Evolutionary conservation across 2,797 vertebrate species (phyloP), one percentile per base, ranked within the genome.

Genomic region (Periparus ater): DNA sequence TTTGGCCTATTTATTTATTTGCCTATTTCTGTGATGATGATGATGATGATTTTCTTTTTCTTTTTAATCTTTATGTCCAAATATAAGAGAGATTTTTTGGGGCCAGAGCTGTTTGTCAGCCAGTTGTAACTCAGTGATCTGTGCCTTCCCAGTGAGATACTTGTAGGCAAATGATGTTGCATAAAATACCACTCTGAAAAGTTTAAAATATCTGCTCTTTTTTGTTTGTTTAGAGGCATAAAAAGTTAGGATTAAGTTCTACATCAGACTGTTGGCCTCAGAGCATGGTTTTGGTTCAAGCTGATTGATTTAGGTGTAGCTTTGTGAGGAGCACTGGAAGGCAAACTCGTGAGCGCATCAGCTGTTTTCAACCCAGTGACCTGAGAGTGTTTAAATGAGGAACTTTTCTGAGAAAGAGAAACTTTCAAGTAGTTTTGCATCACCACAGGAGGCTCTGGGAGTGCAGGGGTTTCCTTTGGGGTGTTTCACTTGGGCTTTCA

Each of bases 271-370:
- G 19, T 8, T 79, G 17, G 9, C 17, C 26, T 68, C 57, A 3
- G 23, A 27, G 16, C 16, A 10, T 19, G 4, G 7, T 34, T 78
- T 60, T 74, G 22, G 17, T 27, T 47, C 3, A 30, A 65, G 15
- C 1, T 11, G 6, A 4, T 7, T 30, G 70, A 4, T 76, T 70
- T 85, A 73, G 60, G 17, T 48, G 55, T 22, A 4, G 54, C 22
- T 29, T 2, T 17, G 26, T 76, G 89, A 45, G 25, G 30, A 53
- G 10, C n/a, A 10, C 3, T 72, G 42, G 38, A 79, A 77, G 6
- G 34, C 44, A 61, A 22, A 57, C 6, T 3, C 8, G 6, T 23
- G 11, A 2, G 1, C 36, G 32, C 7, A 3, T 38, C 32, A 30
- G 19, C 40, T 66, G 7, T 42, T 75, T 72, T 17, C 58, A 81